Base-by-base conservation (phyloP, 2,888 invertebrate species). In the Polylopha cassiicola region DNA sequence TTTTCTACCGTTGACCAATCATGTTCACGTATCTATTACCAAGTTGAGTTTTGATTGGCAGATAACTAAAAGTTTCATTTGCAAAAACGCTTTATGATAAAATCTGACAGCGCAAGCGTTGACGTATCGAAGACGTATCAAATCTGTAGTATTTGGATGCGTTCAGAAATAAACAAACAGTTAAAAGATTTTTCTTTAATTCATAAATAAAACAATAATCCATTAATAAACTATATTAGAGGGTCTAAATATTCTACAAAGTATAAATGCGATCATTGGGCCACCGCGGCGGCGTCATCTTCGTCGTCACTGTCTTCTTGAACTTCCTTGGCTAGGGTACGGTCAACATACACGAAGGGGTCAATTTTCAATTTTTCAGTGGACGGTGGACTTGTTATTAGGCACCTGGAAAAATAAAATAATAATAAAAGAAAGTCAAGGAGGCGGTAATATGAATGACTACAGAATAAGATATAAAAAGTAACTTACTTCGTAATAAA, bases 331-430 rank as follows among this genome's bases (percentile, higher is more conserved):
- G 74, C 53, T 1, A 82, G 37, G 4, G 66, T 71, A 15, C 68
- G 64, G 2, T 77, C 77, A 0, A 89, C 78, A 48, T 81, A 82
- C 0, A 82, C 61, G 49, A 88, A 89, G 2, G 89, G 88, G 68
- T 93, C 88, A 11, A 94, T 86, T 72, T 90, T 92, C 0, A 94
- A 75, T 50, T 77, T 87, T 64, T 93, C 95, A 14, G 67, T 57
- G 3, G 91, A 89, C 3, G 91, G 91, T 1, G 89, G 88, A 56
- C 90, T 89, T 43, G 77, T 74, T 29, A 93, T 61, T 4, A 89
- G 56, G 48, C 91, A 90, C 53, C 93, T 92, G 66, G 23, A 22
- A 20, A 6, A 32, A 9, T n/a, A n/a, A 18, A 27, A 29, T 46
- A 50, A 29, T 21, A 43, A 32, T 11, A 20, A 32, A 22, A n/a